A percentile compares a stretch with the other conserved stretches of the same genome.
These are phyloP conservation scores for Saimiri boliviensis DNA, from an alignment of 2,113 vertebrate species.

Conservation along the genomic window DNA sequence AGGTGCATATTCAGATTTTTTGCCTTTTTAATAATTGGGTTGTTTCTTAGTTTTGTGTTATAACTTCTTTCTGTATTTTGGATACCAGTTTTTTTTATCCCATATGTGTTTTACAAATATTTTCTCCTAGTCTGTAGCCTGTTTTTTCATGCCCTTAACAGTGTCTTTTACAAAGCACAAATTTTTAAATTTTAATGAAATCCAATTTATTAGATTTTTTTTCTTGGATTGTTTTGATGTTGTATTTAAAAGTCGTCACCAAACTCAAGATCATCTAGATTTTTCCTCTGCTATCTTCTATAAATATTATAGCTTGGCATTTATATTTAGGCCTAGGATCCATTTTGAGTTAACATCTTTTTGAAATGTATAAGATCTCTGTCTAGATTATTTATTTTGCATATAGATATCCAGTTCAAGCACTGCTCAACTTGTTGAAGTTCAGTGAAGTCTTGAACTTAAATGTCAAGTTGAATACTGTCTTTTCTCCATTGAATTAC, in stretches of 20 bases:
- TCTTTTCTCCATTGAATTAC: not conserved
- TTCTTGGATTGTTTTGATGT: not conserved
- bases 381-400: not conserved
- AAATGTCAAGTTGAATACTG: not conserved
- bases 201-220: not conserved
- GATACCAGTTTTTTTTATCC: not conserved
- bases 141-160: not conserved
- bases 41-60: not conserved
- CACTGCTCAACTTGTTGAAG: not conserved
- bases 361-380: not conserved
- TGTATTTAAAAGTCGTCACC: not conserved
- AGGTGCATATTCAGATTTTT: not conserved
- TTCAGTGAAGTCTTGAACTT: not conserved
- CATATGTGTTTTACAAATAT: not conserved
- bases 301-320: not conserved
- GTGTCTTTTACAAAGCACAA: not conserved
- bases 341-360: not conserved
- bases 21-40: not conserved
- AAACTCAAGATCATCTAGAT: not conserved
- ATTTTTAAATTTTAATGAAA: conserved; percentile 29
- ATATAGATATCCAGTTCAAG: not conserved
- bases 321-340: not conserved
- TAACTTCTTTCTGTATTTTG: not conserved
- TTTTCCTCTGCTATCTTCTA: not conserved
- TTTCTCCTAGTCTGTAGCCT: not conserved